Conservation (phyloP, 2,113 vertebrate genomes). For the Rynchops niger region DNA sequence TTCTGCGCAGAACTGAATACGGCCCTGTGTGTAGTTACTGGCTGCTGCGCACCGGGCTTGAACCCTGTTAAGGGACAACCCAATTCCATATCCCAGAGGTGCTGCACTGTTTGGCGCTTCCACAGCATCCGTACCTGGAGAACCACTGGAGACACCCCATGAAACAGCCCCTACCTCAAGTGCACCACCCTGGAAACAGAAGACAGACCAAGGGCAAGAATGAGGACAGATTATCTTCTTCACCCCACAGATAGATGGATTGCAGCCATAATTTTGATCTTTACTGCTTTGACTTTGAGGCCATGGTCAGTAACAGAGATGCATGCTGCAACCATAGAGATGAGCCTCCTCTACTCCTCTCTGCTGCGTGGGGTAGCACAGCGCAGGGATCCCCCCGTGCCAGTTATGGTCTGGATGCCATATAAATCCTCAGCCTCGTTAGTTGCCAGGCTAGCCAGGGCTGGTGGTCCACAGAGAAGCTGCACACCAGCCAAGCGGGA, state of each 20-base stretch:
- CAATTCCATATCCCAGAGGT: not conserved
- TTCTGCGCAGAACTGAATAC: not conserved
- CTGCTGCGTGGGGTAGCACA: not conserved
- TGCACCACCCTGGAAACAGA: not conserved
- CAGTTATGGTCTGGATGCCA: not conserved
- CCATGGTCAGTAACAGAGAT: not conserved
- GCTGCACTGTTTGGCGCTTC: accelerated
- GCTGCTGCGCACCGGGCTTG: not conserved
- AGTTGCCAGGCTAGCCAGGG: not conserved
- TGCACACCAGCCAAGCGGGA: not conserved
- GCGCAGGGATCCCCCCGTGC: not conserved
- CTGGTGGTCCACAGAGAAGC: not conserved
- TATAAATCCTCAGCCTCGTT: not conserved
- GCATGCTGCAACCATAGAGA: not conserved
- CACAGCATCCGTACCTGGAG: accelerated
- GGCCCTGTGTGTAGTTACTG: not conserved
- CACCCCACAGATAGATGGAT: not conserved
- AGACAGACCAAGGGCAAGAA: not conserved
- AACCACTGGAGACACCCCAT: not conserved
- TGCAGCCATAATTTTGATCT: not conserved
- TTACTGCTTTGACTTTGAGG: not conserved
- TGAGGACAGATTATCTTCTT: not conserved
- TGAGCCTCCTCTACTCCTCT: not conserved
- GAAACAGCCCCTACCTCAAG: not conserved
- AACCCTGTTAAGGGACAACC: not conserved